These are phyloP conservation scores for Cnemophilus loriae DNA, from an alignment of 2,113 vertebrate genomes.

Conservation along the genomic window DNA sequence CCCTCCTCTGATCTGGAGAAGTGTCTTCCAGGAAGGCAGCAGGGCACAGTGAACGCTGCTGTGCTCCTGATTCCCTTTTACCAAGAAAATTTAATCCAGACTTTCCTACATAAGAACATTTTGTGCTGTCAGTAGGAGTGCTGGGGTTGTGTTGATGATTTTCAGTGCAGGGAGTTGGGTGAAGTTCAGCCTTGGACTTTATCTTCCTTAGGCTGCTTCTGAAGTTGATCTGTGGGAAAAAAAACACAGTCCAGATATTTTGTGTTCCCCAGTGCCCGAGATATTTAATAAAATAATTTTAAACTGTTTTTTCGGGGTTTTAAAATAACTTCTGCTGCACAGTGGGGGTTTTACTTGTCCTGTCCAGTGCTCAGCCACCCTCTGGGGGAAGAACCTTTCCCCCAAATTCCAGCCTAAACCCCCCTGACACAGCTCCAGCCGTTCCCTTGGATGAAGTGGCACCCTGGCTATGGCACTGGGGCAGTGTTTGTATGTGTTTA, in stretches of 20 bases:
- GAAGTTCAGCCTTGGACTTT: background rate
- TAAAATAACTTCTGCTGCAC: rapidly evolving
- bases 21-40: background rate
- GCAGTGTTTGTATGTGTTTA: background rate
- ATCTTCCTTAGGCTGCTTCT: background rate
- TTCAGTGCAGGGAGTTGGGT: background rate
- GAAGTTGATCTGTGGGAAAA: background rate
- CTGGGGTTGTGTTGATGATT: background rate
- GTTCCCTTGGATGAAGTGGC: background rate
- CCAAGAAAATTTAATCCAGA: background rate
- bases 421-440: background rate
- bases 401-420: background rate
- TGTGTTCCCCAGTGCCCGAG: background rate
- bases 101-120: rapidly evolving
- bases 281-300: background rate
- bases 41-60: background rate
- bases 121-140: background rate
- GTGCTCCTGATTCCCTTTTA: background rate
- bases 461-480: background rate
- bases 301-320: background rate
- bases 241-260: background rate
- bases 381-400: background rate
- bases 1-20: background rate
- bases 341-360: background rate
- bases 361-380: background rate